Base-by-base conservation (phyloP, 2,888 invertebrate species). In the Mesoligia furuncula region DNA sequence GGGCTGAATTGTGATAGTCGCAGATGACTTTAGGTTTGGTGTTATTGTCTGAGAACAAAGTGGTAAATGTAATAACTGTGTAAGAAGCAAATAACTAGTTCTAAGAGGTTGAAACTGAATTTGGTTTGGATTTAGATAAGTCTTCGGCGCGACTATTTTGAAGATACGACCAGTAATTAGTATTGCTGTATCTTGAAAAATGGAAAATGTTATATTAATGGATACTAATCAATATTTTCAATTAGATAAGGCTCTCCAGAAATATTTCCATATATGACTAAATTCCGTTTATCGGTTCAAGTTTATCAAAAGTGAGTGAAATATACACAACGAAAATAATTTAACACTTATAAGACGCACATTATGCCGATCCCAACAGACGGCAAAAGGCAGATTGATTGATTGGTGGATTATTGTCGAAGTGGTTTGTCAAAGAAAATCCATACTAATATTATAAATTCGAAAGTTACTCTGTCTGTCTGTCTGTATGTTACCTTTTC, bases 1-100 rank as follows among this genome's bases (percentile, higher is more conserved):
- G 0, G 95, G 94, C 11, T 93, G 89, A 83, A 96, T 96, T 6
- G 95, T 96, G 65, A 96, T 96, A 0, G 96, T 96, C 9, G 96
- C 96, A 45, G 96, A 96, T 0, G 96, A 95, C 75, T 94, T 94
- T 0, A 96, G 90, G 2, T 91, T 92, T 0, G 94, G 95, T 79
- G 94, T 95, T 20, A 90, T 88, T 74, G 89, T 81, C 90, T 94
- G 83, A 0, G 1, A 66, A 42, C 0, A 15, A 48, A 57, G 24
- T n/a, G 9, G 11, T 9, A 70, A 51, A 42, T 51, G 8, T 42
- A 13, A 36, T 51, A 75, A 27, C 24, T 45, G 13, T 31, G 13
- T 15, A 27, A 62, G 5, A 48, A 48, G 36, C 20, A 27, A 70
- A 20, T 20, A 39, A 39, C 27, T 48, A 20, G 36, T 39, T 48